These are phyloP conservation scores for Copidosoma floridanum DNA, from an alignment of 1,140 invertebrate species.

Conservation along the genomic window DNA sequence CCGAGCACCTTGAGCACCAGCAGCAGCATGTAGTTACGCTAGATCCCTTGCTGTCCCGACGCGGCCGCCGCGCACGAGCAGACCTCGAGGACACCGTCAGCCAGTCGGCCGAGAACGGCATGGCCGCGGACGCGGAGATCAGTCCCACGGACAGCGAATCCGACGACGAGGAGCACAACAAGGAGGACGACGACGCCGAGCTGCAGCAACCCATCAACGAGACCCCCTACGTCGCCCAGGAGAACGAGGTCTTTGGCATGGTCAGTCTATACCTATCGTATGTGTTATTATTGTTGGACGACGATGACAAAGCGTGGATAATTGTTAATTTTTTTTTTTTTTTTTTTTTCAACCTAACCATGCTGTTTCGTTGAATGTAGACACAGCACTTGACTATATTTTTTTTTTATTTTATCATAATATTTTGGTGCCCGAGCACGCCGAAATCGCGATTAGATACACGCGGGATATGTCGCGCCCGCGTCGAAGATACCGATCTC, in stretches of 20 bases:
- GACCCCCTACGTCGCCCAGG: constrained; percentile 64
- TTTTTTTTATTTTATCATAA: too few species aligned
- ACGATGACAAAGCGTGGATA: too few species aligned
- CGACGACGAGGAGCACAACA: constrained; percentile 57
- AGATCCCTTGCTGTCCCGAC: constrained; percentile 51
- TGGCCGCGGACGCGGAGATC: constrained; percentile 55
- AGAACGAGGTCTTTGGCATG: constrained; percentile 69
- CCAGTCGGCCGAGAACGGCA: constrained; percentile 53
- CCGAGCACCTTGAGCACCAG: neutral
- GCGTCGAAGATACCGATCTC: too few species aligned
- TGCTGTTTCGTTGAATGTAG: too few species aligned
- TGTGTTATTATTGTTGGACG: neutral
- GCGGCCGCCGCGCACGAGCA: constrained; percentile 38
- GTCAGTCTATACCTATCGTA: constrained; percentile 48
- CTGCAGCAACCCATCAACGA: constrained; percentile 58
- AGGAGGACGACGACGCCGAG: constrained; percentile 45
- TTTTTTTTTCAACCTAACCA: neutral
- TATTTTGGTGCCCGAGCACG: too few species aligned
- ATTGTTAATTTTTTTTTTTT: neutral
- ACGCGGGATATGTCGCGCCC: too few species aligned
- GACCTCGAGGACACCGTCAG: constrained; percentile 54
- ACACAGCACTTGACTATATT: too few species aligned
- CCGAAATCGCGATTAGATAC: too few species aligned
- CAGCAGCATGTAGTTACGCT: constrained; percentile 45
- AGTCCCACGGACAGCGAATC: constrained; percentile 57